A percentile compares a stretch with the other conserved stretches of the same genome.
Evolutionary conservation across 2,888 invertebrate genomes (phyloP).

Genomic region (Mesorhabditis spiculigera): DNA sequence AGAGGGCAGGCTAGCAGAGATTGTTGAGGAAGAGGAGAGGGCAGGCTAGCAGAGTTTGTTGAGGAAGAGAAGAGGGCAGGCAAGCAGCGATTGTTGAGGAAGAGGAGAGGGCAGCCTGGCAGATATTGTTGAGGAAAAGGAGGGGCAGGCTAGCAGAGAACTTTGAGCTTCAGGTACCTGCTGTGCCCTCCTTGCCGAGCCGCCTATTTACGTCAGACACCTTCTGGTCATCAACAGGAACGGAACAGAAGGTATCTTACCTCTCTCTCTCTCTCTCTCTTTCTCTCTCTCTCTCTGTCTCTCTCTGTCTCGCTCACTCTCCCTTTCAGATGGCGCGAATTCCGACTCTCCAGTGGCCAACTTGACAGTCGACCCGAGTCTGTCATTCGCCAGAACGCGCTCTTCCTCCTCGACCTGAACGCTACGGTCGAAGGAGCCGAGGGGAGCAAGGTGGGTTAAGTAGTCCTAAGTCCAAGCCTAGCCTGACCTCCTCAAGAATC

Average conservation of each 20-base stretch:
- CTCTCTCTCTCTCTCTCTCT: background rate
- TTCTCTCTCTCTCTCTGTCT: background rate
- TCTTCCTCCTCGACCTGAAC: slow-evolving; percentile 80
- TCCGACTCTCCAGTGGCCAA: slow-evolving; percentile 34
- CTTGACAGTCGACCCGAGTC: slow-evolving; percentile 41
- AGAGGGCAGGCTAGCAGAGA: too few species aligned
- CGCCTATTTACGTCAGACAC: slow-evolving; percentile 66
- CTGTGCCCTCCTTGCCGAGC: slow-evolving; percentile 87
- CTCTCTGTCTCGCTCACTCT: too few species aligned
- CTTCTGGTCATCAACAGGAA: slow-evolving; percentile 39
- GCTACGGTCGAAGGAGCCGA: slow-evolving; percentile 42
- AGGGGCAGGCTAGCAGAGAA: too few species aligned
- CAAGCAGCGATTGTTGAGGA: too few species aligned
- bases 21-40: too few species aligned
- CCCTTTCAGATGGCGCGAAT: slow-evolving; percentile 41
- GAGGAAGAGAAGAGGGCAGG: too few species aligned
- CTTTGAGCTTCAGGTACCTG: slow-evolving; percentile 68
- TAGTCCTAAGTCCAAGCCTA: background rate
- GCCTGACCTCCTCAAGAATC: background rate
- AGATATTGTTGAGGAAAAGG: too few species aligned
- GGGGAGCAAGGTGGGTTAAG: slow-evolving; percentile 16
- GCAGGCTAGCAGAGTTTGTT: too few species aligned
- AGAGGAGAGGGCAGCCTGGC: too few species aligned
- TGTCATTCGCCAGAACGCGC: slow-evolving; percentile 83
- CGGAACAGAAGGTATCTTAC: slow-evolving; percentile 24